Base-by-base conservation (phyloP, 2,797 vertebrate genomes). In the Acanthiza pusilla region DNA sequence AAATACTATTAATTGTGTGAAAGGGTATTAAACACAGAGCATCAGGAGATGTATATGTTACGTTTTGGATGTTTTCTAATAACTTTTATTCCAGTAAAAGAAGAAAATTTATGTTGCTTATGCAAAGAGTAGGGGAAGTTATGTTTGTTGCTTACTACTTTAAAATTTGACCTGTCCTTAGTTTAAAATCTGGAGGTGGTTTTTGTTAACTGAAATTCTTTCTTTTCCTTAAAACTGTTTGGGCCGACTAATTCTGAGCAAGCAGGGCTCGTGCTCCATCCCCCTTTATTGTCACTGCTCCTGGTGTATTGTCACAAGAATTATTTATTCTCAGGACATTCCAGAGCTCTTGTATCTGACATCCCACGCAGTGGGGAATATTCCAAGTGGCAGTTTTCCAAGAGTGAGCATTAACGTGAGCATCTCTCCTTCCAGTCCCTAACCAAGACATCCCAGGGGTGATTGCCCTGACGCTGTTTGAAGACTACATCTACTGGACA, bases 401-500 rank as follows among this genome's bases (percentile, higher is more conserved):
- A 91, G 88, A 75, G 67, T 42, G 91, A 96, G 29, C 86, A 94
- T 96, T 98, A 97, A 97, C 96, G 93, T 97, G 95, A 95, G 92
- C 96, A 81, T 98, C 91, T 97, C 96, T 91, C 93, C 91, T 98
- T 98, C 71, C 98, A 99, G 99, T 99, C 85, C 98, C 99, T 96
- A 98, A 98, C 89, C 99, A 99, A 96, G 99, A 99, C 96, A 99
- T 99, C 97, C 98, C 99, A 86, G 99, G 99, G 68, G 99, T 99
- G 97, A 99, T 99, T 98, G 99, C 99, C 11, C 98, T 99, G 96
- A 99, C 99, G 16, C 95, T 99, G 98, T 99, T 99, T 97, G 99
- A 99, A 97, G 99, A 99, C 98, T 99, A 99, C 97, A 97, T 99
- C 96, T 99, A 99, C 96, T 99, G 99, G 99, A 99, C 99, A 57